Base-by-base conservation (phyloP, 1,140 invertebrate genomes). In the Drosophila elegans region DNA sequence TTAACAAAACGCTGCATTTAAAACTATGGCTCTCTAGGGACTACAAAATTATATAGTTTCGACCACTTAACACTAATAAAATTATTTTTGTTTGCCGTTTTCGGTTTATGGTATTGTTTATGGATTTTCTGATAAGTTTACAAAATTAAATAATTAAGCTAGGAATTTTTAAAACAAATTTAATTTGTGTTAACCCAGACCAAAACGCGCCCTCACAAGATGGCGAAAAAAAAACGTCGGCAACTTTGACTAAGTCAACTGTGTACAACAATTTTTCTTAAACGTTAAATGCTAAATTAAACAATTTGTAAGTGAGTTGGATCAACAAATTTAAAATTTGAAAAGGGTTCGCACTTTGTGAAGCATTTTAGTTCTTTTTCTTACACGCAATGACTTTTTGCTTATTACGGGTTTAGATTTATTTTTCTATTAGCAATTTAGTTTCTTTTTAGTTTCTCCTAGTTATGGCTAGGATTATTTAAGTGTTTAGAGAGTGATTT, bases 321-420 rank as follows among this genome's bases (percentile, higher is more conserved):
- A 12, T 41, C 25, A 53, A 75, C 44, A 51, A 57, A 57, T 66
- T 75, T 57, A 16, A 48, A 75, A 67, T 46, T 52, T 66, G 29
- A 46, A 57, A 66, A 49, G 32, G 34, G 42, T 53, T 45, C 55
- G 51, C 72, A 79, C 66, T 79, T 60, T 57, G 62, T 59, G 63
- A 79, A 78, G 57, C 42, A 49, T 27, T 59, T 46, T 32, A 54
- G 32, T 38, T 66, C 52, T 46, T n/a, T 25, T 38, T 60, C 59
- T 88, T 88, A 89, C 73, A 89, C 59, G 62, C 77, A 88, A 88
- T 88, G 83, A 89, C 83, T 88, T 89, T 89, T 89, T 59, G 78
- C 78, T 78, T 86, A 64, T 72, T 68, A 60, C 61, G 55, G 57
- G 45, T 62, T 67, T 61, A 63, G 59, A 52, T 62, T 71, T 21